Conservation (phyloP, 2,113 vertebrate species). For the Anthoscopus minutus region DNA sequence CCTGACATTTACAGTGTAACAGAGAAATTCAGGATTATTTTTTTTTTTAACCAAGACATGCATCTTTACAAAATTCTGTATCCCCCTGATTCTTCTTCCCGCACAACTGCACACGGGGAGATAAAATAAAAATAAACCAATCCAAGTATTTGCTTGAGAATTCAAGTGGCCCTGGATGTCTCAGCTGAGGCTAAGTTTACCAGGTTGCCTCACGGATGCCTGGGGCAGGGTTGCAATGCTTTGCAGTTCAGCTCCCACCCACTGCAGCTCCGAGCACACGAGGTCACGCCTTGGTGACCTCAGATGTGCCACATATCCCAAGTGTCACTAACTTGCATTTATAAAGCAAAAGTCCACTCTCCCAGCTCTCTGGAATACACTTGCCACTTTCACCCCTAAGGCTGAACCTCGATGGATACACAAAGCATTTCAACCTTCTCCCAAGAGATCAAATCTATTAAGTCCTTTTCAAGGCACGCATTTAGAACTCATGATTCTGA, state of each 20-base stretch:
- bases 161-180: neutral
- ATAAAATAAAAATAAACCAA: neutral
- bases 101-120: neutral
- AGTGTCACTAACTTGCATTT: neutral
- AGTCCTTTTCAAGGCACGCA: neutral
- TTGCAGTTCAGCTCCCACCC: neutral
- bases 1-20: neutral
- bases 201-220: neutral
- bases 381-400: neutral
- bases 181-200: neutral
- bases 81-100: too few species aligned
- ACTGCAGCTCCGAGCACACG: neutral
- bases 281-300: neutral
- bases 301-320: neutral
- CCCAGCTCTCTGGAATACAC: neutral
- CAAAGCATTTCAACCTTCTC: neutral
- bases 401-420: neutral
- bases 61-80: fast-evolving
- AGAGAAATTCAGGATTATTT: neutral
- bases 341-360: neutral
- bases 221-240: neutral
- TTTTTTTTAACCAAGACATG: neutral
- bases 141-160: neutral
- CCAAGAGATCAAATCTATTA: neutral
- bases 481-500: neutral